Evolutionary conservation across 64 coral and sea anemone species (phyloP).

Genomic region (Stichodactyla mertensii): DNA sequence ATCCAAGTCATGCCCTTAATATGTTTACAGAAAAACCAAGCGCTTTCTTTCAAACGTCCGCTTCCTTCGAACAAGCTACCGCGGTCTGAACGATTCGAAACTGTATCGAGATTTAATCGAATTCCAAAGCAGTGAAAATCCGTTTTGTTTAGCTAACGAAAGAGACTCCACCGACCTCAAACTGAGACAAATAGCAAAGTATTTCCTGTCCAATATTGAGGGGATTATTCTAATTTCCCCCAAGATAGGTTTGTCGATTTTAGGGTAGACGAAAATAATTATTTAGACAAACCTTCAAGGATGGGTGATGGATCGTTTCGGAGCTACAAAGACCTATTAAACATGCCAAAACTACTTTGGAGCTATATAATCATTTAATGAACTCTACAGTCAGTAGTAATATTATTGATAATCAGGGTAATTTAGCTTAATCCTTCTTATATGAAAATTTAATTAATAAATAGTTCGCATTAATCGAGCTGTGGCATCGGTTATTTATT

Average conservation of each 20-base stretch:
- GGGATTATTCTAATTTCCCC: not conserved
- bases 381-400: not conserved
- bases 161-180: not conserved
- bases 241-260: not conserved
- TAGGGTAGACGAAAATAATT: not conserved
- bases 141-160: not conserved
- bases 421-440: not conserved
- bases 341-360: not conserved
- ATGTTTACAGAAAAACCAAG: conserved; percentile 7
- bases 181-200: not conserved
- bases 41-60: not conserved
- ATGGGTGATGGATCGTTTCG: not conserved
- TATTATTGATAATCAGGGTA: not conserved
- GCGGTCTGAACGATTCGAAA: not conserved
- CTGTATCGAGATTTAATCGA: not conserved
- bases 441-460: not conserved
- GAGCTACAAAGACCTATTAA: not conserved
- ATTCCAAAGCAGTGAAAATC: not conserved
- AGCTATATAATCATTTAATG: not conserved
- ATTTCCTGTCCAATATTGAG: not conserved
- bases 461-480: not conserved
- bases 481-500: not conserved
- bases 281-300: not conserved
- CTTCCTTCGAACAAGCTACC: not conserved
- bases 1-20: not conserved